Base-by-base conservation (phyloP, 2,888 invertebrate genomes). In the Erebia epiphron region DNA sequence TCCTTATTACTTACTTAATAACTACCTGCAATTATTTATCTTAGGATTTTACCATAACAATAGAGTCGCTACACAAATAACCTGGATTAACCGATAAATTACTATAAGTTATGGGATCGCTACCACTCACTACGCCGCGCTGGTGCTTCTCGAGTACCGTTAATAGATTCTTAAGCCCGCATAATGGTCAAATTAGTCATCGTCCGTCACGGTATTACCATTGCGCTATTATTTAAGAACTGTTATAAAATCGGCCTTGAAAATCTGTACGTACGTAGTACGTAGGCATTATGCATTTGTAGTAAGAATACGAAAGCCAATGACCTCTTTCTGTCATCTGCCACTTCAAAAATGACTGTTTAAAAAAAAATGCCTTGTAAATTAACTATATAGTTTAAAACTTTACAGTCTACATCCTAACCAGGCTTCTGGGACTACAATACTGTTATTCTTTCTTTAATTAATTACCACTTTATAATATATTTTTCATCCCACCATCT, bases 111-210 rank as follows among this genome's bases (percentile, higher is more conserved):
- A 85, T 82, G 78, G 73, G 82, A 81, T 81, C 82, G 79, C 76
- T 78, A 76, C 35, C 35, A 35, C 35, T 35, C 35, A 7, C 35
- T 35, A 35, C 35, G 35, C 35, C 35, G 35, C 76, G 73, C 71
- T 76, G 79, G 76, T 75, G 72, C 73, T 69, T 68, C 61, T 65
- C 67, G 73, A 77, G 83, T 86, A 84, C 90, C 87, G 90, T 90
- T 91, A 89, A 84, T 87, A 85, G 81, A 85, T 81, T 82, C 82
- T 86, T 83, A 82, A 83, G 80, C 78, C 80, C 79, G 79, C 80
- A 81, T 86, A 86, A 87, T 86, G 79, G 77, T 78, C 79, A 73
- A 83, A 89, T 90, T 86, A 87, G 83, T 90, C 87, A 86, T 82
- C 81, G 79, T 89, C 84, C 80, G 89, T 88, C 87, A 88, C 80